Base-by-base conservation (phyloP, 2,797 vertebrate genomes). In the Zenarchopterus dispar region DNA sequence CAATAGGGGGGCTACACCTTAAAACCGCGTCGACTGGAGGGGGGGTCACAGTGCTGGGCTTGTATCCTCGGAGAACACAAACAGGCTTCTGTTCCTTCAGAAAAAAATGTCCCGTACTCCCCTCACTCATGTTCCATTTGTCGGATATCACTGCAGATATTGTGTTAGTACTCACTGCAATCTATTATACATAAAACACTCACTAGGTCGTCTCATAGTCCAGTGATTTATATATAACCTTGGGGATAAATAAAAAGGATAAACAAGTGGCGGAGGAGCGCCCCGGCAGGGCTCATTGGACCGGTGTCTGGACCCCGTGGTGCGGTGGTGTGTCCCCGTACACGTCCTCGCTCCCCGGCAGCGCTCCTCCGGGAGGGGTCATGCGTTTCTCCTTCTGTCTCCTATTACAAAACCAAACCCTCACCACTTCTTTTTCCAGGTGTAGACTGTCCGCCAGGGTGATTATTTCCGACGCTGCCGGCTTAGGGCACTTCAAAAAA, bases 391-490 rank as follows among this genome's bases (percentile, higher is more conserved):
- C 97, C 92, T 99, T 99, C 95, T 99, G 97, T 95, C 97, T 96
- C 94, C 97, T 95, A 94, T 99, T 99, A 96, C 97, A 99, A 95
- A 99, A 99, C 97, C 97, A 99, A 94, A 99, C 97, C 94, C 97
- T 94, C 91, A 99, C 97, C 93, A 99, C 97, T 93, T 99, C 97
- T 87, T 99, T 99, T 91, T 99, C 97, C 92, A 99, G 92, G 94
- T 98, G 97, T 88, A 99, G 95, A 92, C 95, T 97, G 96, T 99
- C 97, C 95, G 97, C 97, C 72, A 99, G 94, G 80, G 87, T 90
- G 89, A 96, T 95, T 94, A 99, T 98, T 94, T 99, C 97, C 94
- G 96, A 96, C 90, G 97, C 97, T 56, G 96, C 95, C 81, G 97
- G 97, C 90, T 99, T 99, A 87, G 97, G 97, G 92, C 96, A 96